A percentile compares a stretch with the other conserved stretches of the same genome.
These are phyloP conservation scores for Leuciscus waleckii DNA, from an alignment of 2,797 vertebrate genomes.

Conservation along the genomic window DNA sequence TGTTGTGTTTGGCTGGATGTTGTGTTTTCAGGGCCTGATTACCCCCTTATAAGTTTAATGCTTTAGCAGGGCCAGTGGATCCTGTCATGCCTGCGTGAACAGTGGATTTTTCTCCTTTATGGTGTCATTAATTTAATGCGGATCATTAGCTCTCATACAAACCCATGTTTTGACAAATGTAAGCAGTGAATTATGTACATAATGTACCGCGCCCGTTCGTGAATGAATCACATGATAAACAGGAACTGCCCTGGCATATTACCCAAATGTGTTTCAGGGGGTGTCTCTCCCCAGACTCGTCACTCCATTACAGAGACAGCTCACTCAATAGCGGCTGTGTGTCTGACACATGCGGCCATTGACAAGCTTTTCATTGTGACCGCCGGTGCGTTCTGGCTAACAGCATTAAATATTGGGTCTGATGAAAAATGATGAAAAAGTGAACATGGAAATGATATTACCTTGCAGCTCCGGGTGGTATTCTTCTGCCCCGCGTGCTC, in stretches of 20 bases:
- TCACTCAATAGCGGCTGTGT: conserved; percentile 65
- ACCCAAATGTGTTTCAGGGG: conserved; percentile 73
- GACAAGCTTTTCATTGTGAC: conserved; percentile 63
- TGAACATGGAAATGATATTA: conserved; percentile 55
- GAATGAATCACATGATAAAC: conserved; percentile 91
- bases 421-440: conserved; percentile 66
- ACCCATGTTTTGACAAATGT: conserved; percentile 96
- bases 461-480: conserved; percentile 42
- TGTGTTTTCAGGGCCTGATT: conserved; percentile 77
- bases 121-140: conserved; percentile 95
- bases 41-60: conserved; percentile 83
- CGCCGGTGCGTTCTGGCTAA: conserved; percentile 63
- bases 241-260: conserved; percentile 80
- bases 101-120: conserved; percentile 96
- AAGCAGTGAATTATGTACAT: conserved; percentile 91
- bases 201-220: conserved; percentile 80
- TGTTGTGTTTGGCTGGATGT: conserved; percentile 63
- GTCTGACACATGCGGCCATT: conserved; percentile 68
- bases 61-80: conserved; percentile 90
- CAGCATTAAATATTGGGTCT: conserved; percentile 67
- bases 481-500: neutral
- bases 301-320: conserved; percentile 75
- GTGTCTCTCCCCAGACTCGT: conserved; percentile 63
- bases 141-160: conserved; percentile 94
- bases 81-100: conserved; percentile 83